A percentile compares a stretch with the other conserved stretches of the same genome.
Conservation (phyloP, 2,888 invertebrate genomes). For the Nesidiocoris tenuis region DNA sequence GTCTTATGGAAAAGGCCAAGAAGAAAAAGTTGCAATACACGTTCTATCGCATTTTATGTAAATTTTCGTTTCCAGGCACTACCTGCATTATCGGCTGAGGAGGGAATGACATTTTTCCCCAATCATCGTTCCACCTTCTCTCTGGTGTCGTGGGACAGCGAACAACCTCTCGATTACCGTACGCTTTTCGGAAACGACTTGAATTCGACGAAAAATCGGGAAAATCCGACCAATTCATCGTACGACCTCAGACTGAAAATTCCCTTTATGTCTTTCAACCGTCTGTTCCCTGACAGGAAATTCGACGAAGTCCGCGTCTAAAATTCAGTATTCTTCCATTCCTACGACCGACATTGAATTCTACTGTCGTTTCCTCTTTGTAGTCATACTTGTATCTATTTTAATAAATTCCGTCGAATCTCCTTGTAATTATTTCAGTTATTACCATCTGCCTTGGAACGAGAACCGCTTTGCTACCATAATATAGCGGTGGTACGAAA, state of each 20-base stretch:
- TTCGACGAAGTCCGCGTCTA: neutral
- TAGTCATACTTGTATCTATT: neutral
- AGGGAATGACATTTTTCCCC: slow-evolving; percentile 22
- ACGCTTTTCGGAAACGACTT: slow-evolving; percentile 4
- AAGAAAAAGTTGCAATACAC: too few relatives aligned
- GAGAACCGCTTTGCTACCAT: too few relatives aligned
- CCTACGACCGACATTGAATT: too few relatives aligned
- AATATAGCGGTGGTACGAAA: too few relatives aligned
- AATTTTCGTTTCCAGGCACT: slow-evolving; percentile 13
- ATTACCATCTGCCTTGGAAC: too few relatives aligned
- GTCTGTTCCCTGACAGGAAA: neutral
- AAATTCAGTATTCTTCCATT: neutral
- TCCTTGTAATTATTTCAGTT: neutral
- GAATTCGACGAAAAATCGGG: neutral
- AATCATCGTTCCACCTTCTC: slow-evolving; percentile 9
- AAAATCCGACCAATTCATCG: neutral
- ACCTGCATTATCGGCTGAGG: neutral
- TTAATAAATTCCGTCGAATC: neutral
- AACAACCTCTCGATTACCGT: neutral
- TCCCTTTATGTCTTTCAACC: neutral
- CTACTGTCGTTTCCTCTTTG: neutral
- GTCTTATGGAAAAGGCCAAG: too few relatives aligned
- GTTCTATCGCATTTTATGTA: too few relatives aligned
- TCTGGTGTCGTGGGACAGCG: slow-evolving; percentile 20
- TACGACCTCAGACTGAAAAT: neutral